These are phyloP conservation scores for Cephalopachus bancanus DNA, from an alignment of 2,797 vertebrate species.

Conservation along the genomic window DNA sequence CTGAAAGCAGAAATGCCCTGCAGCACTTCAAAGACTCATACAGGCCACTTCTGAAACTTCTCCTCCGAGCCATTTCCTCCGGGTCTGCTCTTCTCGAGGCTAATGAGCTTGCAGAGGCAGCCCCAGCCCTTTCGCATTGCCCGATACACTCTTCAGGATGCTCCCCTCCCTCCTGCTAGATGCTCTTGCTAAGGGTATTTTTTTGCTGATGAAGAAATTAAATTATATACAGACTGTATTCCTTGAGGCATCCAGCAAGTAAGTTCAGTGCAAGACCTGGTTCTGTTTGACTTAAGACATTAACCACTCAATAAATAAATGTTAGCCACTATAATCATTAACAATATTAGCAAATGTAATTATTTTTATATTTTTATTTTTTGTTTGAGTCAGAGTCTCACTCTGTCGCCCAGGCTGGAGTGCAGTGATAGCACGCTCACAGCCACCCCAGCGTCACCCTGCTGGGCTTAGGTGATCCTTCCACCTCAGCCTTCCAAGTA, in stretches of 20 bases:
- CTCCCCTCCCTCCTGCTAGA: neutral
- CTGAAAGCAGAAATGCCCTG: neutral
- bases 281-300: neutral
- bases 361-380: neutral
- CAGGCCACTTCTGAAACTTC: too few species aligned
- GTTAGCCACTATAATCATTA: neutral
- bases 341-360: neutral
- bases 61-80: too few species aligned
- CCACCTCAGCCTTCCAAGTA: too few species aligned
- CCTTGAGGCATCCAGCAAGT: neutral
- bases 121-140: neutral
- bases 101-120: neutral
- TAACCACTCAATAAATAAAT: neutral
- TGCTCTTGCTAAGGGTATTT: too few species aligned
- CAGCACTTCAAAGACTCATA: neutral
- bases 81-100: neutral
- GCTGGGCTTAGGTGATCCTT: too few species aligned
- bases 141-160: fast-evolving
- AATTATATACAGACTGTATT: neutral
- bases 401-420: too few species aligned
- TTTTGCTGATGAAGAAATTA: neutral
- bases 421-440: too few species aligned
- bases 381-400: too few species aligned
- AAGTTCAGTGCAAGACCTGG: neutral
- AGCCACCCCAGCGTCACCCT: too few species aligned